These are phyloP conservation scores for Nothobranchius kuhntae DNA, from an alignment of 2,113 vertebrate genomes.

Conservation along the genomic window DNA sequence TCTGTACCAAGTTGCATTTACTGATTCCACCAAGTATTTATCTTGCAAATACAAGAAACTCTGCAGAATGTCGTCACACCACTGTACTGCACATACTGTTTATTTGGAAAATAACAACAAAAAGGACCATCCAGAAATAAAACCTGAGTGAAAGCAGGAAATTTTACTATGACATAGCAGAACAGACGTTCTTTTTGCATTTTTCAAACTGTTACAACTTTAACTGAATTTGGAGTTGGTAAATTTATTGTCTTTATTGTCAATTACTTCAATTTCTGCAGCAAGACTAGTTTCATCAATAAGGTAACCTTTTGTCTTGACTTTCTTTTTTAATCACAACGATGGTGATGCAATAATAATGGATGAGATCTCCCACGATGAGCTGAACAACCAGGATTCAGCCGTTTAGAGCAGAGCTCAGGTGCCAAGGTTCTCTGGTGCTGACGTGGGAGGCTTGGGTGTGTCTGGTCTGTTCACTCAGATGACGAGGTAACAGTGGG, in stretches of 20 bases:
- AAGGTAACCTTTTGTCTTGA: background rate
- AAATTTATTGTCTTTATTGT: slow-evolving; percentile 1
- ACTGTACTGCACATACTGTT: no score
- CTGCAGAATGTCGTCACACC: no score
- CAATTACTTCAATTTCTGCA: background rate
- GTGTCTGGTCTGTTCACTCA: slow-evolving; percentile 95
- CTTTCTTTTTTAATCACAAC: background rate
- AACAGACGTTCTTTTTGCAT: no score
- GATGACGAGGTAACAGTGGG: slow-evolving; percentile 99
- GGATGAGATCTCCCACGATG: background rate
- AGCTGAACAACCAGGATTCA: background rate
- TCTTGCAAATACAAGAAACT: no score
- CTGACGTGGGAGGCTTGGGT: slow-evolving; percentile 76
- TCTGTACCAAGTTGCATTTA: no score
- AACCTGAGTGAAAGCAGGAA: no score
- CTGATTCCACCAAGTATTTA: background rate
- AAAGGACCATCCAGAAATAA: no score
- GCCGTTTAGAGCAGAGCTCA: background rate
- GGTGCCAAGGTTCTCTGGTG: slow-evolving; percentile 13
- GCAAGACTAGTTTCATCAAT: background rate
- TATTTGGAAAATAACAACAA: no score
- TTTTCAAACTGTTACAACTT: background rate
- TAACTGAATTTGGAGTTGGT: background rate
- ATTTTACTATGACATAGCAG: no score
- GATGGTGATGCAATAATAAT: background rate